A percentile compares a stretch with the other conserved stretches of the same genome.
Evolutionary conservation across 2,113 vertebrate species (phyloP).

Genomic region (Hemiscyllium ocellatum): DNA sequence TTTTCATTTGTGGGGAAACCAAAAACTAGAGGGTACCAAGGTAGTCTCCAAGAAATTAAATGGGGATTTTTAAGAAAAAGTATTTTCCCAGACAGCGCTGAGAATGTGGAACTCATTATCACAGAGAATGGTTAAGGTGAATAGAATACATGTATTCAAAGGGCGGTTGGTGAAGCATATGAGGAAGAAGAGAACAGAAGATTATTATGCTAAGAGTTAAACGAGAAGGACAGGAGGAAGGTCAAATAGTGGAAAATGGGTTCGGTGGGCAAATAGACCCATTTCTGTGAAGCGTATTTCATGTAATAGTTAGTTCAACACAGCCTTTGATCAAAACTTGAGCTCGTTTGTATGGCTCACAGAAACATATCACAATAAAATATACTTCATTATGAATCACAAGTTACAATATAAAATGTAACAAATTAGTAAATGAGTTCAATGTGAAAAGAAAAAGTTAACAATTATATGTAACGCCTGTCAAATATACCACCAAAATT

Average conservation of each 20-base stretch:
- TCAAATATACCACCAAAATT: background rate
- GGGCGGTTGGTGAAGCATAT: background rate
- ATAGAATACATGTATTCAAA: background rate
- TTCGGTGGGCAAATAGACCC: background rate
- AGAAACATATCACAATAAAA: background rate
- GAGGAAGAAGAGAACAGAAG: background rate
- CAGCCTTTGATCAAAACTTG: background rate
- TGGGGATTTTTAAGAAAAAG: no score
- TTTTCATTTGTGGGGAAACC: background rate
- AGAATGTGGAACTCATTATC: background rate
- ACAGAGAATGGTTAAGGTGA: background rate
- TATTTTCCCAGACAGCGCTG: no score
- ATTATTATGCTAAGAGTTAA: background rate
- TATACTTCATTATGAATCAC: background rate
- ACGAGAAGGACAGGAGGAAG: background rate
- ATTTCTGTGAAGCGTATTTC: background rate
- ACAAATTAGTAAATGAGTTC: background rate
- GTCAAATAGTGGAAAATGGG: background rate
- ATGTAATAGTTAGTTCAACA: background rate
- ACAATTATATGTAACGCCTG: background rate
- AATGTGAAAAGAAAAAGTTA: background rate
- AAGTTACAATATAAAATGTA: background rate
- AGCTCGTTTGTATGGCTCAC: background rate
- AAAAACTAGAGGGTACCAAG: background rate
- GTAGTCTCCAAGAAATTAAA: background rate